Evolutionary conservation across 2,113 vertebrate species (phyloP).

Genomic region (Columba janthina): DNA sequence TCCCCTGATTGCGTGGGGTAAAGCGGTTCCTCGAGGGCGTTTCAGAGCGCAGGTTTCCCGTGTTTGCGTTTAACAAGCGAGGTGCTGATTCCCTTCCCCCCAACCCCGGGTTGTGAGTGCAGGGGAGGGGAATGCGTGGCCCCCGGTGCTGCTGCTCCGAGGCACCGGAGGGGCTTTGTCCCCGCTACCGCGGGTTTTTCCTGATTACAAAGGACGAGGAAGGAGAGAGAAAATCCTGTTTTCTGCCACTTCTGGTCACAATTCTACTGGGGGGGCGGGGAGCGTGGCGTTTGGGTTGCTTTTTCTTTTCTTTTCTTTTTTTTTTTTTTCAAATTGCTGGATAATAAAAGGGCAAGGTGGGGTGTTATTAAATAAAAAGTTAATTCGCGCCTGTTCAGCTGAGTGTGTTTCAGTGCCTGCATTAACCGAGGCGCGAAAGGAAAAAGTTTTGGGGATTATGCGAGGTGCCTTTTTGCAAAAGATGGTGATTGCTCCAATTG

Average conservation of each 20-base stretch:
- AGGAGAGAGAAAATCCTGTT: not conserved
- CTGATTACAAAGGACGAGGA: not conserved
- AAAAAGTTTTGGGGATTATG: not conserved
- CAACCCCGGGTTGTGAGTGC: not conserved
- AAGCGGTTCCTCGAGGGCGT: fast-evolving
- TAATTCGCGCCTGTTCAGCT: not conserved
- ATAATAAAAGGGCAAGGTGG: fast-evolving
- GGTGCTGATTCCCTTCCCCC: not conserved
- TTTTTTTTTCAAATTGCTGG: not conserved
- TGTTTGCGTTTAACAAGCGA: fast-evolving
- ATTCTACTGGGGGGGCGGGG: not conserved
- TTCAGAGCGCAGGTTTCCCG: not conserved
- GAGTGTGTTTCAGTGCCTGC: not conserved
- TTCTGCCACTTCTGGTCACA: not conserved
- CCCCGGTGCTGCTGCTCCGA: not conserved
- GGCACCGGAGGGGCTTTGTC: not conserved
- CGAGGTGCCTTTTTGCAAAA: not conserved
- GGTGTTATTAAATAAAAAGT: not conserved
- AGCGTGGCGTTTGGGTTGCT: not conserved
- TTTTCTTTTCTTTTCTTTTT: not conserved
- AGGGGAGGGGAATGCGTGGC: too few relatives aligned
- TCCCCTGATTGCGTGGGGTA: fast-evolving
- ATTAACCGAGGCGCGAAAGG: not conserved
- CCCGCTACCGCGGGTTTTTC: not conserved
- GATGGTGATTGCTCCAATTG: not conserved